phyloP scores from a whole-genome alignment of 1,140 invertebrate genomes.

The Nasonia giraulti region DNA sequence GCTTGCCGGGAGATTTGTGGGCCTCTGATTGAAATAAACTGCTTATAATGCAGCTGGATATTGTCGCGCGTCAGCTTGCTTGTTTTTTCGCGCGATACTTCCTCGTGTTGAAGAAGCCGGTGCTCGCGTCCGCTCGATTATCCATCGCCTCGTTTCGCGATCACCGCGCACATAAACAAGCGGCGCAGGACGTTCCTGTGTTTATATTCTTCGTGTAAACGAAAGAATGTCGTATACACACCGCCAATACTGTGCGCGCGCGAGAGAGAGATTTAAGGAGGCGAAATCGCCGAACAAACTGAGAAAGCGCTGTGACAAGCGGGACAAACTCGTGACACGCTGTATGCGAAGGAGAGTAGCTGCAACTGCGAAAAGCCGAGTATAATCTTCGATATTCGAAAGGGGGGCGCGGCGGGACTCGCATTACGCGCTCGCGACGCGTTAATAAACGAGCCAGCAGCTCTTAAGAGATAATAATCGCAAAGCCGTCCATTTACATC shows the following conservation, averaged over 20 bases:
- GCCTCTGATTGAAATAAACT: slow-evolving; percentile 65
- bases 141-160: slow-evolving; percentile 42
- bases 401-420: neutral
- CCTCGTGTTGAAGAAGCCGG: slow-evolving; percentile 45
- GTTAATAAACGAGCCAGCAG: neutral
- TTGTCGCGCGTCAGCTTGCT: slow-evolving; percentile 30
- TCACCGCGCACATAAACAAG: slow-evolving; percentile 19
- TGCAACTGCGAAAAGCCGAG: neutral
- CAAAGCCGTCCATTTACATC: slow-evolving; percentile 34
- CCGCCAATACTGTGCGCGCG: too few species aligned
- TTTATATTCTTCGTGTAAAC: too few species aligned
- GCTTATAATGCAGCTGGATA: slow-evolving; percentile 40
- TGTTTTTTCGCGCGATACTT: slow-evolving; percentile 45
- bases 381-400: neutral
- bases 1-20: slow-evolving; percentile 60
- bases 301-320: too few species aligned
- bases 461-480: slow-evolving; percentile 44
- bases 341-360: slow-evolving; percentile 16
- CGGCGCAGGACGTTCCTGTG: neutral
- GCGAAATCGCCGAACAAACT: too few species aligned
- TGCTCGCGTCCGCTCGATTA: slow-evolving; percentile 23
- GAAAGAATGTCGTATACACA: too few species aligned
- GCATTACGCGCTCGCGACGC: slow-evolving; percentile 1
- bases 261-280: too few species aligned
- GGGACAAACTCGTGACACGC: neutral